Conservation (phyloP, 64 coral and sea anemone species). For the Porites australiensis region DNA sequence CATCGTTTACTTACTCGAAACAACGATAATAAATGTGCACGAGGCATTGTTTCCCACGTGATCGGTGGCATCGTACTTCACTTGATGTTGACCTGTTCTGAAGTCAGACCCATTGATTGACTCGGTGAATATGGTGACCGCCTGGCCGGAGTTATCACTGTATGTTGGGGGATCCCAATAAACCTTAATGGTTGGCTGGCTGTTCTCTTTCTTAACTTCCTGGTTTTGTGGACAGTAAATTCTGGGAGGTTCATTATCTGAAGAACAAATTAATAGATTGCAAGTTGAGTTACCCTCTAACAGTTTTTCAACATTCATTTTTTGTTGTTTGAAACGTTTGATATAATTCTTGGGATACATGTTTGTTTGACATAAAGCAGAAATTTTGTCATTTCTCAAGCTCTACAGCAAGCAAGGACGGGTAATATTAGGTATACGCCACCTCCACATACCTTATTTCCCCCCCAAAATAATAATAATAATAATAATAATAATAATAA, state of each 20-base stretch:
- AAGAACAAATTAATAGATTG: not conserved
- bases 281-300: no score
- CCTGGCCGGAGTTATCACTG: conserved; percentile 79
- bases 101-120: conserved; percentile 76
- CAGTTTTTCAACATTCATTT: no score
- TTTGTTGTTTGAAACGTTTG: no score
- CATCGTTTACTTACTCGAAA: conserved; percentile 67
- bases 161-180: conserved; percentile 75
- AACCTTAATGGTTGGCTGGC: conserved; percentile 1
- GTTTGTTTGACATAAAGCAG: no score
- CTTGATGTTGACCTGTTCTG: conserved; percentile 49
- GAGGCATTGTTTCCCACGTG: conserved; percentile 6
- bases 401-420: no score
- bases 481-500: no score
- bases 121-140: conserved; percentile 75
- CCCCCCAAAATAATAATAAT: no score
- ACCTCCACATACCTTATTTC: no score
- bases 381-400: no score
- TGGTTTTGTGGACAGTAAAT: conserved; percentile 88
- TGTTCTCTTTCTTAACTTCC: conserved; percentile 66
- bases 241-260: conserved; percentile 84
- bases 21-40: conserved; percentile 79
- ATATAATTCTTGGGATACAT: no score
- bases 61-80: conserved; percentile 84
- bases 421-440: no score